Base-by-base conservation (phyloP, 1,140 invertebrate genomes). In the Drosophila azteca region DNA sequence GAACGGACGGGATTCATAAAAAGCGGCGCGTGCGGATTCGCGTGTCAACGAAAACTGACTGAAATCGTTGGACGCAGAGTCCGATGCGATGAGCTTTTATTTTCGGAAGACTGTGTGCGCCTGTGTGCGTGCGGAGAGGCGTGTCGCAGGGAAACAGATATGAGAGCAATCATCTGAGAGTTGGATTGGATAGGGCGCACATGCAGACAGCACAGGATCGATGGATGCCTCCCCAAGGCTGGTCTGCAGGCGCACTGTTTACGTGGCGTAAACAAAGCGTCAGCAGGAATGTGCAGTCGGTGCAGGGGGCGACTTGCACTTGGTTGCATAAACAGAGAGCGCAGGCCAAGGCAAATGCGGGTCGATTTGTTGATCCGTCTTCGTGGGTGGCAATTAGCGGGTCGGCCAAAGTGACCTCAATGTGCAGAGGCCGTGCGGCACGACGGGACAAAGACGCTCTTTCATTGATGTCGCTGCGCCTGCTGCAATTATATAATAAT, bases 1-100 rank as follows among this genome's bases (percentile, higher is more conserved):
- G 17, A 20, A 43, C 39, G 29, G 46, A 26, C 41, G 43, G 31
- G 48, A 52, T 67, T 59, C 15, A 41, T 24, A 44, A 20, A 31
- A 51, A 54, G 51, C 31, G 17, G 59, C 77, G 81, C 73, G 81
- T 84, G 77, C 72, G 64, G 79, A 80, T 77, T 71, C 81, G 72
- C 64, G 72, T 84, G 73, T 71, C 67, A 79, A 54, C 77, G 71
- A 69, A 45, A 55, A 85, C 81, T 77, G 77, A 85, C 70, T 77
- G 82, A 63, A 76, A 70, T 52, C 51, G 15, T 39, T 53, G 45
- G 41, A 41, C 29, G 43, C 24, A 49, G 48, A 43, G 54, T 48
- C 54, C 45, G 43, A 48, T 45, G 46, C 67, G 67, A 45, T 44
- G 68, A 85, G 68, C 64, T 81, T 84, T 83, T 77, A 49, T 69